Evolutionary conservation across 2,888 invertebrate species (phyloP), one percentile per base, ranked within the genome.

Genomic region (Latheticus oryzae): DNA sequence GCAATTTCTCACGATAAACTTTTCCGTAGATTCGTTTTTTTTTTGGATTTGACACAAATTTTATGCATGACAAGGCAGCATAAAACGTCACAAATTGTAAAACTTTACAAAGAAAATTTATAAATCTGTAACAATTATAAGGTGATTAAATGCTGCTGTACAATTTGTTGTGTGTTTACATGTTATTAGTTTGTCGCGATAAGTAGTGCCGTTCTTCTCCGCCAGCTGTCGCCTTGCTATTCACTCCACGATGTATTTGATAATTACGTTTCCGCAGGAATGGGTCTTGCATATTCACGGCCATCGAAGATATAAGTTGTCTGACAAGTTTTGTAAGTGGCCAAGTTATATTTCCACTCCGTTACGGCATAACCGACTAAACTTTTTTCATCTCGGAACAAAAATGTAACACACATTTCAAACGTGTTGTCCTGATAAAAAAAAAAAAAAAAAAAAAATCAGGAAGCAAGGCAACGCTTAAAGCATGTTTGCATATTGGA

Each of bases 281-380:
- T n/a, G n/a, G n/a, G n/a, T n/a, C 58, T 63, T 64, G 67, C 70
- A 72, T 72, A 70, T 71, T 71, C 73, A 73, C 71, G 71, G 69
- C 68, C 69, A 68, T 65, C 66, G 66, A 68, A 70, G n/a, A n/a
- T 63, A 68, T 68, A 71, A 73, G 72, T 73, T 65, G 73, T 70
- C 66, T 68, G 66, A 72, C 72, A 62, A 71, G 72, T 72, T 73
- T 71, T 64, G 64, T 67, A 63, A 60, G 60, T 63, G 60, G 54
- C 60, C 40, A 40, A 15, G 19, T 40, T 43, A 30, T 19, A 30
- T 51, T 50, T 51, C 38, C 17, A 19, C 15, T 30, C 37, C 24
- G 38, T 35, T 50, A 47, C 33, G 13, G 35, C 21, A 33, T n/a
- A 40, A 17, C 15, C 35, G 15, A 26, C 47, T 21, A 16, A 45